phyloP scores from a whole-genome alignment of 2,113 vertebrate species.

The Lamprologus ornatipinnis region DNA sequence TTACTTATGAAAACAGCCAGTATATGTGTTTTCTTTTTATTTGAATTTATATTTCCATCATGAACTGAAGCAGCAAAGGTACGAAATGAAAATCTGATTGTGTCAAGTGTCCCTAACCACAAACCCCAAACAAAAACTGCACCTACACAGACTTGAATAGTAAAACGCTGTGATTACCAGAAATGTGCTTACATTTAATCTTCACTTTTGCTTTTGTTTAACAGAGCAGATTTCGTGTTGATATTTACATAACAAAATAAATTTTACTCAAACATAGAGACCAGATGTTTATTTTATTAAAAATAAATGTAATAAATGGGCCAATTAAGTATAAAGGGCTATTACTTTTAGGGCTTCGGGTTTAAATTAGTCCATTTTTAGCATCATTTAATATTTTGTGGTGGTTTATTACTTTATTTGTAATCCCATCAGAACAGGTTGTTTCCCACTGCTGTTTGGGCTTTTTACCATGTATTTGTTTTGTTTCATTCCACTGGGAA shows the following conservation, averaged over 20 bases:
- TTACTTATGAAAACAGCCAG: neutral
- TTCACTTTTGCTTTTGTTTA: neutral
- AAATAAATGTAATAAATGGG: neutral
- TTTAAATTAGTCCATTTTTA: neutral
- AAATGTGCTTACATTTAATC: neutral
- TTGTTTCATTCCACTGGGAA: neutral
- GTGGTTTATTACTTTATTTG: neutral
- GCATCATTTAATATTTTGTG: neutral
- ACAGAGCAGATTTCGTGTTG: neutral
- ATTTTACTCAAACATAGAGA: neutral
- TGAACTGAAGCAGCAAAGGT: neutral
- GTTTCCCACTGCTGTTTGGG: neutral
- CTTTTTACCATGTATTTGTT: neutral
- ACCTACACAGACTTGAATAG: neutral
- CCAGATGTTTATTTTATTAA: neutral
- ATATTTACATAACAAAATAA: neutral
- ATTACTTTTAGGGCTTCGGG: accelerated
- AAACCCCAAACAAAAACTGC: neutral
- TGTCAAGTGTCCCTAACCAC: neutral
- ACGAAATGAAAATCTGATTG: neutral
- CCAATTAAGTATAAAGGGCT: neutral
- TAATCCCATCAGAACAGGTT: neutral
- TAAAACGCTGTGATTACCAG: neutral
- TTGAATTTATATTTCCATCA: neutral
- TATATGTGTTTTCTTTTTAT: neutral